Evolutionary conservation across 2,888 invertebrate species (phyloP).

Genomic region (Hymenopus coronatus): DNA sequence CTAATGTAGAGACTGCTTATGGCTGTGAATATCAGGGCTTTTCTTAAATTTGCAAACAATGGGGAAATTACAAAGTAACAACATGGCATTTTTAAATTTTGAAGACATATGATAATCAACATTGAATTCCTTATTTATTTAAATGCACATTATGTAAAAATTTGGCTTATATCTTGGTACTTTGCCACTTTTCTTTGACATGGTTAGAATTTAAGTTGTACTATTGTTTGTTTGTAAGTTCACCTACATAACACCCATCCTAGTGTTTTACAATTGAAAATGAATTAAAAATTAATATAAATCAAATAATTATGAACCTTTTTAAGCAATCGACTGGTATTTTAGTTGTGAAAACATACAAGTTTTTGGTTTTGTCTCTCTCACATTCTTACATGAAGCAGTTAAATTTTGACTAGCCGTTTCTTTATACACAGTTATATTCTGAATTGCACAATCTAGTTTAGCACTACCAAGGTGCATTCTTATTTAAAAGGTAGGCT

Average conservation of each 20-base stretch:
- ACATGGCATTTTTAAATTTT: neutral
- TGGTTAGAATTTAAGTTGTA: neutral
- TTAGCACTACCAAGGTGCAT: too few species aligned
- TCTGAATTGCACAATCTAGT: too few species aligned
- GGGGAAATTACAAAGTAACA: neutral
- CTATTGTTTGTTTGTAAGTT: neutral
- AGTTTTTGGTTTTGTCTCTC: neutral
- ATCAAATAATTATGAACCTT: neutral
- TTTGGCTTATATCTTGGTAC: neutral
- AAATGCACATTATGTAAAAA: neutral
- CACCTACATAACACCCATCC: neutral
- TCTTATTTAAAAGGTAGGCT: neutral
- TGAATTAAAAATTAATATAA: neutral
- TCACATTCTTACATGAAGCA: too few species aligned
- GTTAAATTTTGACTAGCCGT: too few species aligned
- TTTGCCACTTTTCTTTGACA: neutral
- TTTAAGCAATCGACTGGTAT: neutral
- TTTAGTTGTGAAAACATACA: neutral
- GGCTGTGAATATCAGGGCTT: neutral
- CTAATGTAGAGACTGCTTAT: neutral
- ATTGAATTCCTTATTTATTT: neutral
- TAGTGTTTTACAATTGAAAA: neutral
- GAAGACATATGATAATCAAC: neutral
- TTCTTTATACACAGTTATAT: too few species aligned
- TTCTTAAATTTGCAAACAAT: neutral